phyloP scores from a whole-genome alignment of 1,140 invertebrate genomes.

The Cyrtorhinus lividipennis region DNA sequence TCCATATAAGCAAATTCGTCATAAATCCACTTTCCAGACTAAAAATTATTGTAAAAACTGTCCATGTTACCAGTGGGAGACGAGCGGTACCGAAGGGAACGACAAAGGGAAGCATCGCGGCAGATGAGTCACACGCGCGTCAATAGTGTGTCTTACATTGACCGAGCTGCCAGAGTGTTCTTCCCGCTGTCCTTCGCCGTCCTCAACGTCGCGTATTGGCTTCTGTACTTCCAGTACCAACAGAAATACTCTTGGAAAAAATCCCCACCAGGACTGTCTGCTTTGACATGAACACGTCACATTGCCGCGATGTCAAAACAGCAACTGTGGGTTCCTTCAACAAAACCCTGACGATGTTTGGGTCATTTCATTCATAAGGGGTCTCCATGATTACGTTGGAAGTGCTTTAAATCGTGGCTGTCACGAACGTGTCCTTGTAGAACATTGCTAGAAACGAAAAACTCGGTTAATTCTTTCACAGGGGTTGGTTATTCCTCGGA shows the following conservation, averaged over 20 bases:
- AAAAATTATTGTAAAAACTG: neutral
- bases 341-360: too few relatives aligned
- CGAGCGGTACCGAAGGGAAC: constrained; percentile 54
- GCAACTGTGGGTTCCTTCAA: too few relatives aligned
- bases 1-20: too few relatives aligned
- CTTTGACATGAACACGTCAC: neutral
- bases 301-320: neutral
- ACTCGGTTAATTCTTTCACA: too few relatives aligned
- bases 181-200: constrained; percentile 76
- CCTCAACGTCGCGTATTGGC: constrained; percentile 79
- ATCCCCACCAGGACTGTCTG: constrained; percentile 27
- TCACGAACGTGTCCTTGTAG: too few relatives aligned
- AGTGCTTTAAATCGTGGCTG: too few relatives aligned
- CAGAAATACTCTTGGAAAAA: constrained; percentile 59
- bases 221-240: constrained; percentile 55
- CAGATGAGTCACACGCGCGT: constrained; percentile 41
- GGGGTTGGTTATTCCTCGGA: too few relatives aligned
- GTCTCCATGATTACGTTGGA: too few relatives aligned
- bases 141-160: constrained; percentile 78
- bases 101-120: constrained; percentile 50
- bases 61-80: constrained; percentile 40
- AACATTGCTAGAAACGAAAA: too few relatives aligned
- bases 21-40: too few relatives aligned
- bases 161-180: constrained; percentile 63
- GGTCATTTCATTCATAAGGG: too few relatives aligned